Evolutionary conservation across 2,888 invertebrate genomes (phyloP).

Genomic region (Rhamphomyia laevipes): DNA sequence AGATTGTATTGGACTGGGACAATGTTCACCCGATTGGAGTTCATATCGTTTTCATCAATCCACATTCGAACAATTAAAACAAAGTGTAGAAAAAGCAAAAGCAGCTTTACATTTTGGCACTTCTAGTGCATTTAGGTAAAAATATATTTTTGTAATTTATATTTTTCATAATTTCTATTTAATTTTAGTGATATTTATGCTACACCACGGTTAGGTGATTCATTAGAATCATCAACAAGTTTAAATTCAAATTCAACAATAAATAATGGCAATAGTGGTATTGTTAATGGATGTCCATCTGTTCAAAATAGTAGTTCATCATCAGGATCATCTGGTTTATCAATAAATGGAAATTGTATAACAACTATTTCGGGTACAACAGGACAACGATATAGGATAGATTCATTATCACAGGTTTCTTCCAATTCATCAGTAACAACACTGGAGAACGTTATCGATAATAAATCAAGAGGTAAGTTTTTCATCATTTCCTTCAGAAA

Average conservation of each 20-base stretch:
- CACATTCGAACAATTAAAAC: constrained; percentile 80
- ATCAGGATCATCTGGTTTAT: constrained; percentile 16
- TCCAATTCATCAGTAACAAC: constrained; percentile 16
- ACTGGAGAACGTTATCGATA: constrained; percentile 15
- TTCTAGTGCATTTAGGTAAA: constrained; percentile 58
- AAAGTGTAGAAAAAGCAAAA: constrained; percentile 83
- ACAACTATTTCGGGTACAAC: constrained; percentile 25
- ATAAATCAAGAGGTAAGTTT: constrained; percentile 14
- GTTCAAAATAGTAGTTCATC: too few species aligned
- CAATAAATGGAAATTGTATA: constrained; percentile 32
- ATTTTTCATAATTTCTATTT: not conserved
- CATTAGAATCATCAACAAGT: constrained; percentile 26
- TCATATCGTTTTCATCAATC: constrained; percentile 74
- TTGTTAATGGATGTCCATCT: not conserved
- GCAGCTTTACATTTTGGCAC: constrained; percentile 68
- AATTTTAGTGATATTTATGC: constrained; percentile 34
- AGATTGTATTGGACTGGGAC: constrained; percentile 38
- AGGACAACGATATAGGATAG: constrained; percentile 34
- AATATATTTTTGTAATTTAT: not conserved
- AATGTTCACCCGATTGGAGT: constrained; percentile 59
- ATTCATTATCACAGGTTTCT: constrained; percentile 17
- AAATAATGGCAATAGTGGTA: not conserved
- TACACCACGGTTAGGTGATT: constrained; percentile 34
- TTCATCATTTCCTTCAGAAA: too few species aligned
- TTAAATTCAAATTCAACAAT: constrained; percentile 22